These are phyloP conservation scores for Hephaestus fuliginosus DNA, from an alignment of 2,797 vertebrate species.

Conservation along the genomic window DNA sequence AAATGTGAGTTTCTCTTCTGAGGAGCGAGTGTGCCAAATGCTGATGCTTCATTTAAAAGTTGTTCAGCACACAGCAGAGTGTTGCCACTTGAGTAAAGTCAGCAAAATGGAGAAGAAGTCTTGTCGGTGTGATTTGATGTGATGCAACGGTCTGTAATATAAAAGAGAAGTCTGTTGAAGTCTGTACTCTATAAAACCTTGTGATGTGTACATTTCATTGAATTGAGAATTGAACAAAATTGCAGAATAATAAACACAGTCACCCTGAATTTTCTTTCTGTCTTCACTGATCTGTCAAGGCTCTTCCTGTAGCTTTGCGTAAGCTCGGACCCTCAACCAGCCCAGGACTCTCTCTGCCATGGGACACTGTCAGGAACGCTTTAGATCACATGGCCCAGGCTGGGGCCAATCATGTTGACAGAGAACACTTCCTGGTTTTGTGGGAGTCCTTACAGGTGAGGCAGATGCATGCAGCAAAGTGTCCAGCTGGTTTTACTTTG, in stretches of 20 bases:
- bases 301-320: conserved; percentile 86
- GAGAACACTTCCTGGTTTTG: conserved; percentile 90
- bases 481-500: neutral
- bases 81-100: neutral
- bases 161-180: too few species aligned
- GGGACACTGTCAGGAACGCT: conserved; percentile 89
- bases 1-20: conserved; percentile 81
- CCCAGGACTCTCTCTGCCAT: conserved; percentile 83
- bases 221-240: neutral
- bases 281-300: conserved; percentile 77
- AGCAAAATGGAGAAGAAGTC: neutral
- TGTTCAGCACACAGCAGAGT: neutral
- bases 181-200: neutral
- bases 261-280: neutral
- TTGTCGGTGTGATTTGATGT: neutral
- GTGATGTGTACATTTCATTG: neutral
- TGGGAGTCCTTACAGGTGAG: conserved; percentile 91
- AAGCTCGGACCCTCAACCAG: conserved; percentile 92
- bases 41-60: neutral
- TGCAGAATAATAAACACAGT: neutral
- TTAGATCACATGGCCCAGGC: conserved; percentile 90
- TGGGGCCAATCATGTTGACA: conserved; percentile 85
- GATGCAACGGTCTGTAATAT: neutral
- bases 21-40: neutral
- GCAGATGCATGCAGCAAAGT: neutral